phyloP scores from a whole-genome alignment of 2,113 vertebrate genomes.

The Bucco capensis region DNA sequence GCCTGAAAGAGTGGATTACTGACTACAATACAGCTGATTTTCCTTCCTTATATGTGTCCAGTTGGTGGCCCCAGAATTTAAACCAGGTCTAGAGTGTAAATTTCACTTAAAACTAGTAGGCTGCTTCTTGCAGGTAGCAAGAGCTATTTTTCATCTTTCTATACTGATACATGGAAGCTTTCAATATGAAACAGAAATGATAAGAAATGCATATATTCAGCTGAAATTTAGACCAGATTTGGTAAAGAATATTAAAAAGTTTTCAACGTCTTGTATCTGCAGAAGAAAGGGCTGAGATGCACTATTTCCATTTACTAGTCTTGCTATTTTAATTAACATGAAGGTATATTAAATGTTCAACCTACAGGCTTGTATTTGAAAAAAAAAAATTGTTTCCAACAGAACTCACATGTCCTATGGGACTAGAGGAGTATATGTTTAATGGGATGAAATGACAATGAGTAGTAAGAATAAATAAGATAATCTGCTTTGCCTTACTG shows the following conservation, averaged over 20 bases:
- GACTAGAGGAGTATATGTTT: neutral
- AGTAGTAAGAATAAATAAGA: constrained; percentile 1
- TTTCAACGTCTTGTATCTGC: too few relatives aligned
- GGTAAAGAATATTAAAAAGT: neutral
- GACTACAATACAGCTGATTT: neutral
- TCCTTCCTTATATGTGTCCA: neutral
- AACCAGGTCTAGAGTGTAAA: neutral
- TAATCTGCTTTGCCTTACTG: neutral
- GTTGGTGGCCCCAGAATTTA: neutral
- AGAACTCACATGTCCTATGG: neutral
- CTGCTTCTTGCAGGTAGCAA: neutral
- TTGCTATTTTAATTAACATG: neutral
- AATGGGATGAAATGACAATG: neutral
- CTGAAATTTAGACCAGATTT: neutral
- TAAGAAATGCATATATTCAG: neutral
- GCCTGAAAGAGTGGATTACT: neutral
- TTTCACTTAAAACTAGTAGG: neutral
- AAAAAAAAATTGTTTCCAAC: neutral
- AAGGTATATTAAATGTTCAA: neutral
- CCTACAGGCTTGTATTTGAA: neutral
- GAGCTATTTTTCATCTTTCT: neutral
- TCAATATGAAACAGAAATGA: neutral
- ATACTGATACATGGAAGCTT: neutral
- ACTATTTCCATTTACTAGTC: neutral
- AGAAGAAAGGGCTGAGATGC: neutral